Base-by-base conservation (phyloP, 2,797 vertebrate genomes). In the Apogon hyalosoma region DNA sequence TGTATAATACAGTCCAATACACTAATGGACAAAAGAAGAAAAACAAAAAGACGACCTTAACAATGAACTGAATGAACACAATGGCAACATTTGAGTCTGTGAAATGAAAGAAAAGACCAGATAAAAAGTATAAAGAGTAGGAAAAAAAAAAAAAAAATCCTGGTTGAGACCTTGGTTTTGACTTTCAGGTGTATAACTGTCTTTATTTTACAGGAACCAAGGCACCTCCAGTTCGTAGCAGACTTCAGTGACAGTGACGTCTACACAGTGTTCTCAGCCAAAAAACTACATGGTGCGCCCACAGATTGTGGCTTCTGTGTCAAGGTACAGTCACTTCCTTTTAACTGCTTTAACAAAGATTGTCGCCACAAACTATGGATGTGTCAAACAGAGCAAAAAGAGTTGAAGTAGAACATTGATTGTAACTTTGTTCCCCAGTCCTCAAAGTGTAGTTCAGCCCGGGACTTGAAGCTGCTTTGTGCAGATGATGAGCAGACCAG, bases 401-500 rank as follows among this genome's bases (percentile, higher is more conserved):
- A 72, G 54, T 13, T 58, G 14, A 59, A 52, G 59, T 13, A 28
- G 15, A 36, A 41, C 46, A 60, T 61, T 63, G 62, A 85, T 77
- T 69, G 7, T 42, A 49, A 69, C 63, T 43, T 68, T 48, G 69
- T 16, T 92, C 85, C 92, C 82, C 94, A 99, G 98, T 95, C 95
- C 87, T 93, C 94, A 86, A 97, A 96, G 93, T 94, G 95, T 71
- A 93, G 94, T 87, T 95, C 95, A 83, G 85, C 92, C 83, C 94
- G 96, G 86, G 96, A 98, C 93, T 94, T 98, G 95, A 98, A 95
- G 93, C 93, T 98, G 89, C 94, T 99, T 85, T 99, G 97, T 93
- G 96, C 97, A 2, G 98, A 98, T 84, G 97, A 96, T 77, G 97
- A 98, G 75, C 95, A 95, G 91, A 96, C 90, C 86, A 96, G 95